Evolutionary conservation across 2,888 invertebrate genomes (phyloP), one percentile per base, ranked within the genome.

Genomic region (Marronus borbonicus): DNA sequence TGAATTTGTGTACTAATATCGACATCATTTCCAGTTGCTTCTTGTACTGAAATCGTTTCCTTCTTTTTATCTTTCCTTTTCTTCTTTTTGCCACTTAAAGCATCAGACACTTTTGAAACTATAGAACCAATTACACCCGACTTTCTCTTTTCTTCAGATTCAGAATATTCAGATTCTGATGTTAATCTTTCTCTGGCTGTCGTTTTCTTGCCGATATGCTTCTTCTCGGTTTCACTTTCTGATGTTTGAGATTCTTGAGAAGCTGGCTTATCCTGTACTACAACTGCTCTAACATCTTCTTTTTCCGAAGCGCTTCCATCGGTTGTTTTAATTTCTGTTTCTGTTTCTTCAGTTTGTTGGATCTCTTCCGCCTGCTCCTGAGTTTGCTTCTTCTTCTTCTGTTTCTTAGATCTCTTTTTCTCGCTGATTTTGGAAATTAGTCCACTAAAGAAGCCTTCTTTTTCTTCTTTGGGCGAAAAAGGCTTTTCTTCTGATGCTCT

Each of bases 381-480:
- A 31, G 55, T n/a, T 58, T 17, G 60, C 28, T 68, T 70, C 44
- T 82, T 72, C 77, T 82, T 82, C 68, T 82, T 83, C 77, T 78
- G 80, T 49, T 80, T 83, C 58, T 83, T 85, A 28, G 64, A 64
- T 69, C 80, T 79, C 28, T 82, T 82, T 14, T 79, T 78, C 49
- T 84, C 83, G 10, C 80, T 77, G 2, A 84, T 82, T 79, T 84
- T 84, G 1, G 83, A 81, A n/a, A 84, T 65, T 44, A 84, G 80
- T 66, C 80, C 82, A 17, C 83, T 83, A 8, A 84, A 81, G 79
- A 84, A 84, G 55, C 83, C 82, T 76, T 28, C 82, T 70, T 78
- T 83, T 80, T 79, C 83, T 81, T 8, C 80, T 74, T 68, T 79
- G 39, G 75, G 68, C 5, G 66, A 77, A 58, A 24, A 20, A n/a